Conservation (phyloP, 2,113 vertebrate genomes). For the Cyprinodon tularosa region DNA sequence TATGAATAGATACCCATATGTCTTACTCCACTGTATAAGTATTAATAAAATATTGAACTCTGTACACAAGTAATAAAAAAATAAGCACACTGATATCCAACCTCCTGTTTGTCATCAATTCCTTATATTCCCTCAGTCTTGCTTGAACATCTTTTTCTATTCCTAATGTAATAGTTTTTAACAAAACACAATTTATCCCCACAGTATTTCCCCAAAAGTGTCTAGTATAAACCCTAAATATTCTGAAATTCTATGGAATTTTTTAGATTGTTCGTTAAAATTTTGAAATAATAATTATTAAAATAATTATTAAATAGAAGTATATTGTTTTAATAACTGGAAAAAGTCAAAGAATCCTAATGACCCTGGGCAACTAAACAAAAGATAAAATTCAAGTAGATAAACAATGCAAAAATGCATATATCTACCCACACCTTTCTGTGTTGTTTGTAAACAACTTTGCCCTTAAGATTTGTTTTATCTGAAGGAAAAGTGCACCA, state of each 20-base stretch:
- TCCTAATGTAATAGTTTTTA: no score
- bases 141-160: no score
- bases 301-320: not conserved
- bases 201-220: not conserved
- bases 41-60: not conserved
- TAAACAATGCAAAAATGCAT: constrained; percentile 61
- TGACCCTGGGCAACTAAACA: constrained; percentile 31
- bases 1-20: no score
- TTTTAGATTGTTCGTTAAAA: not conserved
- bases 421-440: constrained; percentile 43
- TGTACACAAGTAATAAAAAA: not conserved
- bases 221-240: not conserved
- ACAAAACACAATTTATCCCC: no score
- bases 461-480: constrained; percentile 60
- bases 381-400: constrained; percentile 52
- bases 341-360: constrained; percentile 42
- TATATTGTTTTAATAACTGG: constrained; percentile 33
- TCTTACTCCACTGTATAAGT: not conserved
- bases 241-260: not conserved
- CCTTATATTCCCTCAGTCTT: not conserved
- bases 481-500: constrained; percentile 49
- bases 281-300: not conserved
- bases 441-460: constrained; percentile 66
- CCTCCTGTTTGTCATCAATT: not conserved
- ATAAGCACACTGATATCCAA: not conserved